Conservation (phyloP, 2,888 invertebrate genomes). For the Antitype chi region DNA sequence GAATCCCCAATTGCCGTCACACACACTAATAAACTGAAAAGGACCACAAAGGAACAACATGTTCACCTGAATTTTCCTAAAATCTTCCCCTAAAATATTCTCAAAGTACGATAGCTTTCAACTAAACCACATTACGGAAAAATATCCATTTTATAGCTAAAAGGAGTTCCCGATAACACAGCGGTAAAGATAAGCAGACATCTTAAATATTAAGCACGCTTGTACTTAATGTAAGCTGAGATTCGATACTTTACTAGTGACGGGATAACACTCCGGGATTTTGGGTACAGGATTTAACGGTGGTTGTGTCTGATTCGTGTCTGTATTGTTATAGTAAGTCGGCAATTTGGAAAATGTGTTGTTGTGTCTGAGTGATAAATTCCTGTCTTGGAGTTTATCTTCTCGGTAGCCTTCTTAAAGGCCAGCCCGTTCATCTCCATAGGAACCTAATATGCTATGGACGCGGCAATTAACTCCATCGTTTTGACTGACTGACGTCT, state of each 20-base stretch:
- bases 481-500: not conserved
- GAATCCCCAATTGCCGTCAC: not conserved
- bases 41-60: not conserved
- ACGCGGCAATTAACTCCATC: not conserved
- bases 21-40: not conserved
- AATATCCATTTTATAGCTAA: slow-evolving; percentile 44
- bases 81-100: slow-evolving; percentile 7
- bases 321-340: not conserved
- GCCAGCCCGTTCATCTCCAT: not conserved
- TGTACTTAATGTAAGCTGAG: slow-evolving; percentile 53
- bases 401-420: not conserved
- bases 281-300: slow-evolving; percentile 28
- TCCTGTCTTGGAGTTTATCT: not conserved
- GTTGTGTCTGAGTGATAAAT: not conserved
- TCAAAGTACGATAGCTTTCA: slow-evolving; percentile 20
- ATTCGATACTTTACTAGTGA: slow-evolving; percentile 58
- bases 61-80: slow-evolving; percentile 17
- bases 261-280: slow-evolving; percentile 40
- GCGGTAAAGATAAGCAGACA: slow-evolving; percentile 62
- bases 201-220: slow-evolving; percentile 62
- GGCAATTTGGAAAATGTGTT: not conserved
- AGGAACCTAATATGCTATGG: not conserved
- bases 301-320: slow-evolving; percentile 10
- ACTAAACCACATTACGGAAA: slow-evolving; percentile 29
- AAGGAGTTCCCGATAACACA: slow-evolving; percentile 54